Conservation (phyloP, 1,140 invertebrate genomes). For the Eulimnadia texana region DNA sequence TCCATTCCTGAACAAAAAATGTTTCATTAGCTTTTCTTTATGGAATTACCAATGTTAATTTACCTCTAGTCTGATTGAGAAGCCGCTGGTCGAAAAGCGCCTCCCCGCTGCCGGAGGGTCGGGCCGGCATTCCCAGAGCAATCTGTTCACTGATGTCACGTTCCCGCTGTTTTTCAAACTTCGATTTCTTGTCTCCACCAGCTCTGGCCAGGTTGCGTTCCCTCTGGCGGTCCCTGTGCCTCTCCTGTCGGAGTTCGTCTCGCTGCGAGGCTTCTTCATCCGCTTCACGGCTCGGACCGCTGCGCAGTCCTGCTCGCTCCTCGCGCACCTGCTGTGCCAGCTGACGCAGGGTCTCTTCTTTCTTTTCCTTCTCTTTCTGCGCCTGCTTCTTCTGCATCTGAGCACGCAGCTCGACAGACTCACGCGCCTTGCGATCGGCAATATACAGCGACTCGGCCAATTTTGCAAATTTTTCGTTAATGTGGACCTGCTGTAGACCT, state of each 20-base stretch:
- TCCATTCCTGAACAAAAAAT: slow-evolving; percentile 44
- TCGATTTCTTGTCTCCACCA: slow-evolving; percentile 61
- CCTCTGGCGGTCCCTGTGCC: slow-evolving; percentile 79
- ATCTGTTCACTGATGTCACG: slow-evolving; percentile 98
- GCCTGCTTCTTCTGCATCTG: slow-evolving; percentile 92
- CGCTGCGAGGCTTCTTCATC: slow-evolving; percentile 69
- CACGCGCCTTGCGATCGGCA: slow-evolving; percentile 91
- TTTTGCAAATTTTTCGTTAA: slow-evolving; percentile 99
- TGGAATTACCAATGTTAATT: too few species aligned
- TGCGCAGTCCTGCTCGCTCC: slow-evolving; percentile 71
- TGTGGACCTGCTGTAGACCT: slow-evolving; percentile 90
- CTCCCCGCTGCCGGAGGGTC: slow-evolving; percentile 53
- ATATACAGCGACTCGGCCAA: slow-evolving; percentile 94
- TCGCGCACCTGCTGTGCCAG: slow-evolving; percentile 91
- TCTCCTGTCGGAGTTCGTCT: slow-evolving; percentile 72
- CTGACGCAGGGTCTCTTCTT: slow-evolving; percentile 84
- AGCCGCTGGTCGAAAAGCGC: slow-evolving; percentile 89
- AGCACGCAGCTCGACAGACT: slow-evolving; percentile 89
- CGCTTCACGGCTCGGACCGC: slow-evolving; percentile 31
- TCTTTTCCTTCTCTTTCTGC: slow-evolving; percentile 96
- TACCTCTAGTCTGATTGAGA: slow-evolving; percentile 88
- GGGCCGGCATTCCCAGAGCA: slow-evolving; percentile 86
- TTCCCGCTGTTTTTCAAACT: slow-evolving; percentile 74
- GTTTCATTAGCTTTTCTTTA: too few species aligned
- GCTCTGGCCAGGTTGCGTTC: slow-evolving; percentile 85